Evolutionary conservation across 2,888 invertebrate genomes (phyloP), one percentile per base, ranked within the genome.

Genomic region (Sphecodes monilicornis): DNA sequence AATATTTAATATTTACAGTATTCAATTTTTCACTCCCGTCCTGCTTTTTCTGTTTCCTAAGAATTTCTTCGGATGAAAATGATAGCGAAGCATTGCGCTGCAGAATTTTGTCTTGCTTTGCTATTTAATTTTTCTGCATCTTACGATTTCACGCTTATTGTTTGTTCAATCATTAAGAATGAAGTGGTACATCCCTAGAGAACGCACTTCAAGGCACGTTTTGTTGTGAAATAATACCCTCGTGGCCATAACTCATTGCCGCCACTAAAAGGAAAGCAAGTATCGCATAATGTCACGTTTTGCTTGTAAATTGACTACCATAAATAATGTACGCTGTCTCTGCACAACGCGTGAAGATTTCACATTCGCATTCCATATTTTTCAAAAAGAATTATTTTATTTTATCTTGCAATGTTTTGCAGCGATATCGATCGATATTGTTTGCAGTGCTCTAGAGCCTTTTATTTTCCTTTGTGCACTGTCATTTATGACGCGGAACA

Each of bases 201-300:
- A 36, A 74, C 41, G 60, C 66, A 32, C 54, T 46, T 68, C 76
- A 74, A 69, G 77, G 75, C 76, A 72, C 73, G 76, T 78, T 82
- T 85, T 68, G 36, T 74, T 74, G 72, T 29, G 80, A 79, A 81
- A 86, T 76, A 80, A 80, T 87, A 64, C 57, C 54, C 57, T 68
- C 29, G 11, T 32, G 64, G 39, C 26, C 75, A 76, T 82, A 84
- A 88, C 79, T 88, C 76, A 82, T 36, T n/a, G 71, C 64, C 60
- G 36, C 36, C 26, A 13, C 39, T 54, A 39, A 41, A 69, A 70
- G 39, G 73, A 80, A 75, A 74, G n/a, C 69, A 66, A 50, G 70
- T 66, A 2, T 46, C 46, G 22, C 46, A 50, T 57, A 76, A 70
- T 81, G 84, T 75, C 46, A 54, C 46, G 70, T 75, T 80, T 82